Percentiles rank a stretch among this genome's conserved stretches.
phyloP scores from a whole-genome alignment of 2,888 invertebrate genomes.

The Eupithecia tripunctaria region DNA sequence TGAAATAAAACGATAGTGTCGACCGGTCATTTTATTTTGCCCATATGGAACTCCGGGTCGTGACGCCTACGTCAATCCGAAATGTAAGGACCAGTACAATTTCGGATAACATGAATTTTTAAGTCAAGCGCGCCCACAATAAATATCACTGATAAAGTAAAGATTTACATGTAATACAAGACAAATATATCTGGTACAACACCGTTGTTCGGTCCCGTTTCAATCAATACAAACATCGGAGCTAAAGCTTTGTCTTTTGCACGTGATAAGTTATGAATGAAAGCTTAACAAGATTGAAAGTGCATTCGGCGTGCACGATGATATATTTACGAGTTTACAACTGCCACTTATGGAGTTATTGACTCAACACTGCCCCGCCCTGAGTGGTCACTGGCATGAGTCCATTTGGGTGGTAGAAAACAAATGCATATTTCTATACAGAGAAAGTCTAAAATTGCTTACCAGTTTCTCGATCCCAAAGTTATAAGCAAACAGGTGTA shows the following conservation, averaged over 20 bases:
- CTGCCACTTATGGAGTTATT: constrained; percentile 73
- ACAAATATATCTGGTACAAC: constrained; percentile 65
- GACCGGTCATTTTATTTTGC: constrained; percentile 60
- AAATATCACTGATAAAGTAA: constrained; percentile 77
- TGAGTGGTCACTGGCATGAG: constrained; percentile 61
- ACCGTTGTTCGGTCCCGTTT: constrained; percentile 63
- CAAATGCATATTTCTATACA: constrained; percentile 66
- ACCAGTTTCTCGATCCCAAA: constrained; percentile 71
- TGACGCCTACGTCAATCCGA: constrained; percentile 77
- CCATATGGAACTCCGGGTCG: constrained; percentile 66
- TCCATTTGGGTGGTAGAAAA: constrained; percentile 65
- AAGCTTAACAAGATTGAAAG: constrained; percentile 76
- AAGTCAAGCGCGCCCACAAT: constrained; percentile 73
- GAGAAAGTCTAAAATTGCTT: constrained; percentile 68
- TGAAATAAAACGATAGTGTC: constrained; percentile 60
- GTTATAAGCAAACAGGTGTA: constrained; percentile 56
- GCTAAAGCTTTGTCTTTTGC: constrained; percentile 47
- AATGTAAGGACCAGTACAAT: constrained; percentile 64
- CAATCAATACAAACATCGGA: constrained; percentile 49
- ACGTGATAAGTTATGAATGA: constrained; percentile 38
- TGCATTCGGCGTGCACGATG: constrained; percentile 72
- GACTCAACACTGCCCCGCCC: constrained; percentile 71
- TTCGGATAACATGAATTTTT: constrained; percentile 69
- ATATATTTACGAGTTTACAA: constrained; percentile 75
- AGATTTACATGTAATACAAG: constrained; percentile 69